Percentiles rank a stretch among this genome's conserved stretches.
These are phyloP conservation scores for Brachionus rotundiformis DNA, from an alignment of 1,140 invertebrate species.

Conservation along the genomic window DNA sequence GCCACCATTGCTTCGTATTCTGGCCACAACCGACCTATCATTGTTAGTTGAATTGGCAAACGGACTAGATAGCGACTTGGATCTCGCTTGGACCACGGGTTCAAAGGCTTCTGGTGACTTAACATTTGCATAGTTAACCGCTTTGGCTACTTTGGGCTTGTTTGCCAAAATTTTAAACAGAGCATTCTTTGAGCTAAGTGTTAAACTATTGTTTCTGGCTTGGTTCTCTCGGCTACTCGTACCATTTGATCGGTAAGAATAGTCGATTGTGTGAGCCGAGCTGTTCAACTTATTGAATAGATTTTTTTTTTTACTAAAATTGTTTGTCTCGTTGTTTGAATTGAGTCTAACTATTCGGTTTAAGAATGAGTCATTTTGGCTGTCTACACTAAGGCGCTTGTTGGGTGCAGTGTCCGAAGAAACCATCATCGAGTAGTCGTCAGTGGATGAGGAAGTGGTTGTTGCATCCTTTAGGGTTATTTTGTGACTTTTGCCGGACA, in stretches of 20 bases:
- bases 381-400: conserved; percentile 7
- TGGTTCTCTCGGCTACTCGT: neutral
- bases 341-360: conserved; percentile 7
- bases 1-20: conserved; percentile 25
- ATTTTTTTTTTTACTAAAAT: conserved; percentile 39
- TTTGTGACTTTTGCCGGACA: neutral
- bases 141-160: conserved; percentile 16
- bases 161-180: conserved; percentile 13
- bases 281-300: conserved; percentile 33
- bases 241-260: neutral
- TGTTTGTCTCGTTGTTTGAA: neutral
- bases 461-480: conserved; percentile 20
- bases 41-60: neutral
- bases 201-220: neutral
- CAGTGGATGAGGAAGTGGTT: neutral
- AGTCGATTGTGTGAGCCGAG: neutral
- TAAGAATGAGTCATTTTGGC: conserved; percentile 2
- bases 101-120: neutral
- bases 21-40: neutral
- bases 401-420: neutral
- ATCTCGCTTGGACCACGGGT: neutral
- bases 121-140: neutral
- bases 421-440: neutral
- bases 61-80: conserved; percentile 22
- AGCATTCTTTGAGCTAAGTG: conserved; percentile 16